Evolutionary conservation across 2,797 vertebrate genomes (phyloP), one percentile per base, ranked within the genome.

Genomic region (Graptemys geographica): DNA sequence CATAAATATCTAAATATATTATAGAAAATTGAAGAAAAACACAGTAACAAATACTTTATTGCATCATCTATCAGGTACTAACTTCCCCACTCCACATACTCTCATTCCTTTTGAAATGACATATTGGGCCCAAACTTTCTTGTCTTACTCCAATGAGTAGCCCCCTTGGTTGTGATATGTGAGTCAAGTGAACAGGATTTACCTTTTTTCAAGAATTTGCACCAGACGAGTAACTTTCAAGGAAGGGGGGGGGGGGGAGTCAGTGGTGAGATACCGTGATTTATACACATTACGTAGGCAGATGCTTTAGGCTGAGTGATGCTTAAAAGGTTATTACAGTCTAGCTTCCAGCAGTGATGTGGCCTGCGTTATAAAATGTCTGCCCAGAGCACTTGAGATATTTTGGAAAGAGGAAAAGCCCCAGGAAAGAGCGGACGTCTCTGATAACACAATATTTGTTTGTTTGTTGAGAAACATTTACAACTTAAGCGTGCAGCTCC

Each of bases 301-400:
- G 95, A 97, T 95, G 94, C 91, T 96, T 97, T 95, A 95, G 81
- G 83, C 74, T 91, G 94, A 95, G 92, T 92, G 94, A 95, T 96
- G 90, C 87, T 98, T 97, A 97, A 97, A 97, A 97, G 94, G 82
- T 94, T 98, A 94, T 97, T 97, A 96, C 1, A 97, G 91, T 95
- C 89, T 92, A 95, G 90, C 89, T 97, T 94, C 95, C 84, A 96
- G 96, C 90, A 92, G 95, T 93, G 93, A 95, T 96, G 95, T 96
- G 92, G 55, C 94, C 93, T 93, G 81, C 93, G 93, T 96, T 96
- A 89, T 97, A 94, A 97, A 97, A 97, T 88, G 19, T 91, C 94
- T 96, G 86, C 95, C 90, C 84, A 94, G 95, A 93, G 97, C 96
- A 97, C 96, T 97, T 96, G 94, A 94, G 94, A 96, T 95, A 96